Base-by-base conservation (phyloP, 2,113 vertebrate species). In the Xiphias gladius region DNA sequence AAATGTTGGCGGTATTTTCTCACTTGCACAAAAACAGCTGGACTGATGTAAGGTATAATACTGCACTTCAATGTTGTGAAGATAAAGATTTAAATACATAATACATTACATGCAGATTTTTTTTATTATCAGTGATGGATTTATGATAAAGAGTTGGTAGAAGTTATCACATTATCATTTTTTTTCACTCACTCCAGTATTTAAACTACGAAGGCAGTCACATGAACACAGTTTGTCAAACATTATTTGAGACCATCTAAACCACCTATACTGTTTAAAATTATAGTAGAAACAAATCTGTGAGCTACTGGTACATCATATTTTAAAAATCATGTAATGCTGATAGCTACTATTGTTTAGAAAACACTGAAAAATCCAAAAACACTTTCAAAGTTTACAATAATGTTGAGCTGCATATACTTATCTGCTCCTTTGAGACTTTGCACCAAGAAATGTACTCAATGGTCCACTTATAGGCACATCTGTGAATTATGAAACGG, bases 391-490 rank as follows among this genome's bases (percentile, higher is more conserved):
- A 32, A 24, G 16, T 0, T 24, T 46, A 20, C 14, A 73, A 74
- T 20, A 32, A 37, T 74, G 19, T 57, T 5, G 2, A 84, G 37
- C 41, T 73, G 64, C 62, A 39, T 43, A 22, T 48, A 81, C 10
- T 50, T 12, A 39, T 63, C 13, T 72, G 24, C 30, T 30, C n/a
- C 30, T 80, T 43, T 65, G 26, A 82, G 17, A 16, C 16, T 62
- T 62, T 69, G 41, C 24, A 67, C 59, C 48, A 62, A 62, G 24
- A 22, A 55, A 50, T 65, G 32, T 12, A 28, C 50, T 46, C 32
- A 59, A 63, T 39, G 59, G 28, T 66, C 37, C 30, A 80, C 13
- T n/a, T 71, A 30, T 19, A 92, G 90, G 89, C 90, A 92, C 89
- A 79, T 67, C 32, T 32, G 81, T 83, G 89, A 91, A 52, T 63